phyloP scores from a whole-genome alignment of 35 echinoderm and acorn worm species.

The Acanthaster planci region DNA sequence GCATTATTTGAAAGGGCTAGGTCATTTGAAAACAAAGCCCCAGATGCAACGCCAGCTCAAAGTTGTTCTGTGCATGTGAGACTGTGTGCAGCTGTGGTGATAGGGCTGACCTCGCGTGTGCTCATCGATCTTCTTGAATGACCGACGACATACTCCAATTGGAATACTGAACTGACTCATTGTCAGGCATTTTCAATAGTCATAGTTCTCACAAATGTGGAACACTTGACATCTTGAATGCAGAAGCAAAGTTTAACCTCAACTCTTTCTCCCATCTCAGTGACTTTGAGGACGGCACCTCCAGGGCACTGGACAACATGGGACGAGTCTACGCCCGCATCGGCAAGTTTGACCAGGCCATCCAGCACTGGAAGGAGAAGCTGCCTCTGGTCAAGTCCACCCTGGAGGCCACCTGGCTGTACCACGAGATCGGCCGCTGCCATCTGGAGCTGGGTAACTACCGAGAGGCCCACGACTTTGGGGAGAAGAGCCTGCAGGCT shows the following conservation, averaged over 20 bases:
- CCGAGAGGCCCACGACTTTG: conserved; percentile 76
- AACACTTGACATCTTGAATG: too few species aligned
- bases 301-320: conserved; percentile 88
- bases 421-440: conserved; percentile 95
- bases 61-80: too few species aligned
- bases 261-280: conserved; percentile 36
- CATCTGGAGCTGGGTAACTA: conserved; percentile 81
- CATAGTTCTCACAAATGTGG: too few species aligned
- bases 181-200: too few species aligned
- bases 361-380: conserved; percentile 86
- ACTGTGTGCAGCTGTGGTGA: too few species aligned
- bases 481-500: conserved; percentile 92
- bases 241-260: not conserved
- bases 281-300: conserved; percentile 84
- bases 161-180: too few species aligned
- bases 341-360: conserved; percentile 82
- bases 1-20: too few species aligned
- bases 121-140: too few species aligned
- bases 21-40: too few species aligned
- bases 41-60: too few species aligned
- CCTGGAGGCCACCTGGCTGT: conserved; percentile 88
- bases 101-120: too few species aligned
- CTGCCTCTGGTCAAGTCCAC: conserved; percentile 84
- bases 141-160: too few species aligned
- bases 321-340: conserved; percentile 88